Conservation (phyloP, 2,113 vertebrate genomes). For the Ptilorrhoa leucosticta region DNA sequence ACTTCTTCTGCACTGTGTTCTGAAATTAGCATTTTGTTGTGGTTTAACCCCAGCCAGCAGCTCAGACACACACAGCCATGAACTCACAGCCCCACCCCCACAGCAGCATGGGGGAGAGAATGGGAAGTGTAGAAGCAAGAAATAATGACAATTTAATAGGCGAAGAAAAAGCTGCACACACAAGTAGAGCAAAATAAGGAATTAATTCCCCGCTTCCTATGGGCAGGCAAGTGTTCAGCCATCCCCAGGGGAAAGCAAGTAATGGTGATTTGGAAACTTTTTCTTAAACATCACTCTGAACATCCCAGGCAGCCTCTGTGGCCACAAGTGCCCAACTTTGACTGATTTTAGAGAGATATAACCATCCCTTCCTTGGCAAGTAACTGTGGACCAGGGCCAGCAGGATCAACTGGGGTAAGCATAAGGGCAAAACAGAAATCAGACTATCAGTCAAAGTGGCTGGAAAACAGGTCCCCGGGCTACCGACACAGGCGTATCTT, state of each 20-base stretch:
- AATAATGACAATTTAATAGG: background rate
- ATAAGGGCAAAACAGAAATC: background rate
- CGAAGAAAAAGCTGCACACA: background rate
- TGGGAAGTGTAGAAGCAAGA: background rate
- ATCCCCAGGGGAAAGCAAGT: background rate
- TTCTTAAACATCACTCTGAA: background rate
- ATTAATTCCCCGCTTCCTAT: background rate
- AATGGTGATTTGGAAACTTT: background rate
- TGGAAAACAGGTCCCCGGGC: background rate
- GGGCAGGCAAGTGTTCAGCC: background rate
- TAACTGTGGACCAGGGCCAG: background rate
- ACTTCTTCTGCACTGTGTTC: background rate
- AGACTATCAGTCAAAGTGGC: background rate
- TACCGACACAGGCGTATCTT: background rate
- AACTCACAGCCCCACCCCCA: rapidly evolving
- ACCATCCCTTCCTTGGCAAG: background rate
- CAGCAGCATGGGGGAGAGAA: background rate
- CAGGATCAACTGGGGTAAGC: background rate
- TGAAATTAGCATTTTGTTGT: background rate
- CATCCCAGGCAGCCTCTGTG: background rate
- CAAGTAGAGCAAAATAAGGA: background rate
- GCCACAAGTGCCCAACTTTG: background rate
- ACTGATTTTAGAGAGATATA: background rate
- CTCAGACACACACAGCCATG: background rate
- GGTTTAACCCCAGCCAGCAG: background rate